Conservation (phyloP, 2,888 invertebrate genomes). For the Parnassius mnemosyne region DNA sequence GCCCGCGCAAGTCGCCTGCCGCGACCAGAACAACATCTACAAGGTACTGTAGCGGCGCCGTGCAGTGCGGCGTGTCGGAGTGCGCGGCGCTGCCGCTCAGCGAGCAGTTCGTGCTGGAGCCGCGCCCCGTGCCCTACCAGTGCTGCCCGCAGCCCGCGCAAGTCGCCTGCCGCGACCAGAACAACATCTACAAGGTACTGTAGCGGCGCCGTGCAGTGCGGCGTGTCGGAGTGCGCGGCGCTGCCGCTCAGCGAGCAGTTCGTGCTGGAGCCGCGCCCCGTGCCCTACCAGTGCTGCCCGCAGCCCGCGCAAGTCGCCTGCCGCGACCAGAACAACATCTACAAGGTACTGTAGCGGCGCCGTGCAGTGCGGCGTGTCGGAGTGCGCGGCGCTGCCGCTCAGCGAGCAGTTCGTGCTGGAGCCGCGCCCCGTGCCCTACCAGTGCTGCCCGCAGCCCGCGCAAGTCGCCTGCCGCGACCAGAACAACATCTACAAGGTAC, state of each 20-base stretch:
- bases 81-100: constrained; percentile 56
- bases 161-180: constrained; percentile 79
- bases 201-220: constrained; percentile 57
- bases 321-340: constrained; percentile 63
- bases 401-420: constrained; percentile 79
- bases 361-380: constrained; percentile 68
- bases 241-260: constrained; percentile 75
- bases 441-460: constrained; percentile 83
- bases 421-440: constrained; percentile 72
- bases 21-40: constrained; percentile 66
- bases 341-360: constrained; percentile 55
- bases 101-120: constrained; percentile 79
- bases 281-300: constrained; percentile 84
- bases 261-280: constrained; percentile 73
- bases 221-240: constrained; percentile 73
- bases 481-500: constrained; percentile 69
- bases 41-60: constrained; percentile 49
- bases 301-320: constrained; percentile 80
- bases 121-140: constrained; percentile 73
- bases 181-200: constrained; percentile 67
- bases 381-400: constrained; percentile 74
- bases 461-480: constrained; percentile 81
- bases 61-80: too few species aligned
- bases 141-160: constrained; percentile 83
- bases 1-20: constrained; percentile 80